Evolutionary conservation across 2,888 invertebrate genomes (phyloP).

Genomic region (Epinotia brunnichana): DNA sequence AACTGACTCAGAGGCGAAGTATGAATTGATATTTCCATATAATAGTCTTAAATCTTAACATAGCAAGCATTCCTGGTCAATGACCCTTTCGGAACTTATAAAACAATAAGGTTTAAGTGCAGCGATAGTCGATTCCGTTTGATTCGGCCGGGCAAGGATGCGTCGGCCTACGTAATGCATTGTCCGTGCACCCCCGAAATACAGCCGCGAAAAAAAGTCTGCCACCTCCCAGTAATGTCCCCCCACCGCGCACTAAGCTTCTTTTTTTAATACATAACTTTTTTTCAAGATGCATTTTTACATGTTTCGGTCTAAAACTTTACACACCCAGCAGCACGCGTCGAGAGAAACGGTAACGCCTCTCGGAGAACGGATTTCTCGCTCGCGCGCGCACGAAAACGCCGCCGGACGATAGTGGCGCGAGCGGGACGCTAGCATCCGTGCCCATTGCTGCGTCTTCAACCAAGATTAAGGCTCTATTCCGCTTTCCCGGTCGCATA

Average conservation of each 20-base stretch:
- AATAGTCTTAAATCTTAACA: background rate
- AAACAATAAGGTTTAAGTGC: constrained; percentile 38
- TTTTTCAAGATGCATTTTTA: constrained; percentile 85
- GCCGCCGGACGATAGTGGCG: constrained; percentile 78
- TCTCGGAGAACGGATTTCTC: constrained; percentile 73
- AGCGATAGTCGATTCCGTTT: constrained; percentile 39
- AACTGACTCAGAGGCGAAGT: too few species aligned
- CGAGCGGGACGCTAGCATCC: constrained; percentile 72
- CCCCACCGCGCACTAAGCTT: constrained; percentile 82
- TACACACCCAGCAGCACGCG: constrained; percentile 79
- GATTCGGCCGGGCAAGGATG: constrained; percentile 64
- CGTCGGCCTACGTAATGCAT: constrained; percentile 76
- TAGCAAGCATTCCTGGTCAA: background rate
- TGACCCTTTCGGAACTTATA: constrained; percentile 17
- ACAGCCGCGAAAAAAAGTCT: constrained; percentile 82
- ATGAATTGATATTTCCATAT: too few species aligned
- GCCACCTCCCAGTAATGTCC: constrained; percentile 81
- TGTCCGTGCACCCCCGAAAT: constrained; percentile 83
- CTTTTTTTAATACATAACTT: constrained; percentile 85
- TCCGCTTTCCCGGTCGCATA: constrained; percentile 72
- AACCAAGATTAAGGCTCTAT: constrained; percentile 81
- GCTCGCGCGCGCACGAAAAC: constrained; percentile 59
- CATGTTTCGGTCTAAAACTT: constrained; percentile 84
- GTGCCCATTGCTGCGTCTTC: constrained; percentile 74
- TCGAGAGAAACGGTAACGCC: constrained; percentile 76